These are phyloP conservation scores for Agapornis canus DNA, from an alignment of 2,797 vertebrate genomes.

Conservation along the genomic window DNA sequence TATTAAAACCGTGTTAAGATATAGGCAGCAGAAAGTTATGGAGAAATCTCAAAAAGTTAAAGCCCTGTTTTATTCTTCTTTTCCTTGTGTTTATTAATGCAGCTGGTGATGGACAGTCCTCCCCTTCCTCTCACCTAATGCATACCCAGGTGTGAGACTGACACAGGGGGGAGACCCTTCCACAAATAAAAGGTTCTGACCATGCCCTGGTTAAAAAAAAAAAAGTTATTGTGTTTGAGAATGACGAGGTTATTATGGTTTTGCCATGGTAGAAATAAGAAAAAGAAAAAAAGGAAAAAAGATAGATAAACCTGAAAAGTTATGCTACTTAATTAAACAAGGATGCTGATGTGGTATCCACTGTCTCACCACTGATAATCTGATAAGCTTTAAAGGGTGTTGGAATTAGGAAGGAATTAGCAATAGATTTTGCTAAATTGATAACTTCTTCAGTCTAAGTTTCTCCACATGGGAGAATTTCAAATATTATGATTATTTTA, in stretches of 20 bases:
- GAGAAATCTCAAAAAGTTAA: neutral
- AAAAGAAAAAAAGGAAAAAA: no score
- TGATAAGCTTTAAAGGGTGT: neutral
- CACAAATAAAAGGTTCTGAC: neutral
- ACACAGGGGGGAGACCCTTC: rapidly evolving
- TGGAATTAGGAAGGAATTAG: neutral
- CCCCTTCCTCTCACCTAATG: neutral
- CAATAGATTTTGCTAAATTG: neutral
- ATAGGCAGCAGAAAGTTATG: neutral
- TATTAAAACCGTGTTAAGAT: neutral
- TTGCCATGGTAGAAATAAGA: neutral
- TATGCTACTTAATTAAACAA: neutral
- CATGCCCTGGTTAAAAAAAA: neutral
- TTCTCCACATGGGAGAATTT: neutral
- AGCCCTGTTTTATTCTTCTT: neutral
- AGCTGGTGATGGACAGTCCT: neutral
- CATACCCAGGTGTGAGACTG: neutral
- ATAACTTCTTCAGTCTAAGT: neutral
- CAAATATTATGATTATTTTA: rapidly evolving
- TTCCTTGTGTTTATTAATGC: neutral
- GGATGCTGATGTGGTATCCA: neutral
- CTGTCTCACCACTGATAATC: neutral
- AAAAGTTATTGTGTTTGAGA: neutral
- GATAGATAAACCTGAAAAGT: rapidly evolving
- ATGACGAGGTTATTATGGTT: neutral